Evolutionary conservation across 2,797 vertebrate species (phyloP).

Genomic region (Danio albolineatus): DNA sequence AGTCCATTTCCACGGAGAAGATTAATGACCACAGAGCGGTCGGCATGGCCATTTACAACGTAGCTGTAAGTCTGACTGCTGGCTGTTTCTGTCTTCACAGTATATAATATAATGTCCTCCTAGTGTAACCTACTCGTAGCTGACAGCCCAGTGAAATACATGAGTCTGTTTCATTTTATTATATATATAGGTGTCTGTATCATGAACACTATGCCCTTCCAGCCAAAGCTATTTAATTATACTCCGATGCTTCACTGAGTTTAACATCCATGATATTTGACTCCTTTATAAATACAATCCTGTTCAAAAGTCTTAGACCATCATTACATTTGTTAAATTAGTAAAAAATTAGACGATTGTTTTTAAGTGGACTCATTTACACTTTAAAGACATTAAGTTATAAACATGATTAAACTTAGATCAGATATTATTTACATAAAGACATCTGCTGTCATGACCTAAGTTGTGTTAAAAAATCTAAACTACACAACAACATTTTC

Average conservation of each 20-base stretch:
- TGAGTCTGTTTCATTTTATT: background rate
- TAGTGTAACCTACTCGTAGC: slow-evolving; percentile 2
- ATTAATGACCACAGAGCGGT: slow-evolving; percentile 96
- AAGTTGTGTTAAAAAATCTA: too few species aligned
- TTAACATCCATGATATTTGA: background rate
- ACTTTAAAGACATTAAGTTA: too few species aligned
- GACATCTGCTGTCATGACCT: too few species aligned
- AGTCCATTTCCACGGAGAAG: slow-evolving; percentile 95
- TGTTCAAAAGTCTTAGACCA: too few species aligned
- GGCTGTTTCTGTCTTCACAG: slow-evolving; percentile 22
- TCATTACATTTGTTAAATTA: too few species aligned
- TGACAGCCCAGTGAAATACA: background rate
- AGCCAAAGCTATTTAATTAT: background rate
- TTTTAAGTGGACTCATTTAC: too few species aligned
- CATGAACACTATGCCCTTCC: background rate
- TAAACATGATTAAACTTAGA: too few species aligned
- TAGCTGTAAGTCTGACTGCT: slow-evolving; percentile 83
- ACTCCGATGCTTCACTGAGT: background rate
- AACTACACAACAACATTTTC: too few species aligned
- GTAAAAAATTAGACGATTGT: too few species aligned
- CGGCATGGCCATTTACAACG: slow-evolving; percentile 98
- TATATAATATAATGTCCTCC: slow-evolving; percentile 31
- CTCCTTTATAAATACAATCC: background rate
- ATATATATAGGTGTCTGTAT: background rate
- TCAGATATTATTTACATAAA: too few species aligned